These are phyloP conservation scores for Melanchra persicariae DNA, from an alignment of 2,888 invertebrate genomes.

Conservation along the genomic window DNA sequence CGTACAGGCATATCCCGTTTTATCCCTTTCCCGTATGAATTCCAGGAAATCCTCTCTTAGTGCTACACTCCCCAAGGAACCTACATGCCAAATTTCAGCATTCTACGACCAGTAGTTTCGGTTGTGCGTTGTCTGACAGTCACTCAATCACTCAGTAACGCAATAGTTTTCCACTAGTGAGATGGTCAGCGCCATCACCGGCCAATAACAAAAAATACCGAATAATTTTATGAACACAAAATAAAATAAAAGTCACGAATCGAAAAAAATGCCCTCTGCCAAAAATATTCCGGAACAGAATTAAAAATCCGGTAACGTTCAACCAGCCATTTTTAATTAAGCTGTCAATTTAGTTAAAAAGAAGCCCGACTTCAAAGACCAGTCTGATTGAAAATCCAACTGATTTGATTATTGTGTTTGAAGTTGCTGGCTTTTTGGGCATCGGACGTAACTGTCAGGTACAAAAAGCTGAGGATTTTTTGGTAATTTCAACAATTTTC, in stretches of 20 bases:
- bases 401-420: slow-evolving; percentile 53
- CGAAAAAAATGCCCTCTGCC: neutral
- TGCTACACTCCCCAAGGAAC: no score
- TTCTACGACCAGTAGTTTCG: no score
- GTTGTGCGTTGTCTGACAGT: no score
- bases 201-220: neutral
- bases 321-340: slow-evolving; percentile 62
- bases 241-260: neutral
- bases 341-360: slow-evolving; percentile 55
- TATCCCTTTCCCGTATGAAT: no score
- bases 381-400: slow-evolving; percentile 53
- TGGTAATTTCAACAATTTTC: neutral
- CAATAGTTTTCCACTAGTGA: no score
- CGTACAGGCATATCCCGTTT: no score
- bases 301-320: slow-evolving; percentile 47
- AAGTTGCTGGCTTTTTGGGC: slow-evolving; percentile 21
- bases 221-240: neutral
- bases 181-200: no score
- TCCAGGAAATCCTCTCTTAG: no score
- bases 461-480: neutral
- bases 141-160: no score
- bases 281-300: slow-evolving; percentile 38
- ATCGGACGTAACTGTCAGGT: slow-evolving; percentile 14
- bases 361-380: slow-evolving; percentile 60
- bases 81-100: no score